Base-by-base conservation (phyloP, 2,888 invertebrate species). In the Archips xylosteana region DNA sequence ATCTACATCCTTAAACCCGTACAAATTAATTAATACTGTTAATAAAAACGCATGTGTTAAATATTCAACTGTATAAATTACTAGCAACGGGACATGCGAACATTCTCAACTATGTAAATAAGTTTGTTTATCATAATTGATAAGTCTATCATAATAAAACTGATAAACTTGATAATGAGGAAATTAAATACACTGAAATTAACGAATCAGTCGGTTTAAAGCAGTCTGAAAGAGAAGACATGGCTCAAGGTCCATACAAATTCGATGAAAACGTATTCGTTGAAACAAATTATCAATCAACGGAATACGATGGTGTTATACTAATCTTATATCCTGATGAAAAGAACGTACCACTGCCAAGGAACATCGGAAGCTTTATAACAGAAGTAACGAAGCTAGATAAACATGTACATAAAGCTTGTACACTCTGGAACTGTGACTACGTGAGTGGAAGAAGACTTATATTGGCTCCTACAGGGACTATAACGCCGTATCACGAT, bases 401-500 rank as follows among this genome's bases (percentile, higher is more conserved):
- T 70, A 93, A 90, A n/a, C 87, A 90, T 75, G 83, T 93, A 0
- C 78, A 85, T 3, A 92, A 90, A 75, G 92, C 95, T 66, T 92
- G 96, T 0, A 96, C 95, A 0, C 95, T 97, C 0, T 91, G 97
- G 86, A 95, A 95, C 47, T 95, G 96, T 76, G 91, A 94, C 6
- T 95, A 95, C 79, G 92, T 96, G 0, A 95, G 96, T 0, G 96
- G 96, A 1, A 95, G 95, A 51, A 93, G 97, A 75, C 85, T 97
- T 10, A 94, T 98, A 47, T 95, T 96, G 79, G 95, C 97, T 3
- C 97, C 98, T 0, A 97, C 97, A 9, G 98, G 97, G 0, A 95
- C 96, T 23, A 94, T 98, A 34, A 96, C 96, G 75, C 94, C 96
- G 0, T 95, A 95, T 54, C 92, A 94, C 71, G 95, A 95, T 36